A percentile compares a stretch with the other conserved stretches of the same genome.
phyloP scores from a whole-genome alignment of 2,797 vertebrate species.

The Leptatherina wallacei region DNA sequence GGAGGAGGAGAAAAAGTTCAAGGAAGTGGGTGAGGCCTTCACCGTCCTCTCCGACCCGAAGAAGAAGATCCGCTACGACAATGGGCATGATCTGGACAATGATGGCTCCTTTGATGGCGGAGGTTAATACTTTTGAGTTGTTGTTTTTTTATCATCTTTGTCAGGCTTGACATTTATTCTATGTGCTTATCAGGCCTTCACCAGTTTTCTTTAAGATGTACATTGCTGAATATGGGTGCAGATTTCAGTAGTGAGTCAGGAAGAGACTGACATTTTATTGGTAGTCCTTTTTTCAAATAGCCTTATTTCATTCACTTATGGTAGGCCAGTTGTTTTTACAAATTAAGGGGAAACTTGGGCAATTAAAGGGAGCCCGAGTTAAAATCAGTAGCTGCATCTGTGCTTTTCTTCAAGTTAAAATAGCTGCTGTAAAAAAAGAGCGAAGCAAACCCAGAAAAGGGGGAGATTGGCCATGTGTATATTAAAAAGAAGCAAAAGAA shows the following conservation, averaged over 20 bases:
- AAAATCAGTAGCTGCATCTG: no score
- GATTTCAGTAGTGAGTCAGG: neutral
- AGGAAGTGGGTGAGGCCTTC: slow-evolving; percentile 98
- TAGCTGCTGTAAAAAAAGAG: neutral
- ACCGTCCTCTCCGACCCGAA: slow-evolving; percentile 97
- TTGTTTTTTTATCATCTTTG: neutral
- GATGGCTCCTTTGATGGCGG: slow-evolving; percentile 81
- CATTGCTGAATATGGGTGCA: neutral
- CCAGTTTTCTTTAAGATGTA: neutral
- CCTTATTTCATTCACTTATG: slow-evolving; percentile 2
- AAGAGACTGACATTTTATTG: neutral
- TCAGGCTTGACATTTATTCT: neutral
- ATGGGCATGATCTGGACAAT: slow-evolving; percentile 94
- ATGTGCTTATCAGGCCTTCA: neutral
- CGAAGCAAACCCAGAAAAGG: neutral
- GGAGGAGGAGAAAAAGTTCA: slow-evolving; percentile 99
- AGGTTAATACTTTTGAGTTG: slow-evolving; percentile 47
- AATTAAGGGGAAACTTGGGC: neutral
- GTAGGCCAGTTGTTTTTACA: neutral
- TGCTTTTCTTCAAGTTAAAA: neutral
- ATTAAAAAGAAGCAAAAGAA: no score
- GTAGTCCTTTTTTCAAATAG: neutral
- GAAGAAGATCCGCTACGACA: slow-evolving; percentile 97
- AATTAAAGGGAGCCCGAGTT: neutral
- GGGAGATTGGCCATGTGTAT: neutral